phyloP scores from a whole-genome alignment of 92 coral and sea anemone genomes.

The Porites cylindrica region DNA sequence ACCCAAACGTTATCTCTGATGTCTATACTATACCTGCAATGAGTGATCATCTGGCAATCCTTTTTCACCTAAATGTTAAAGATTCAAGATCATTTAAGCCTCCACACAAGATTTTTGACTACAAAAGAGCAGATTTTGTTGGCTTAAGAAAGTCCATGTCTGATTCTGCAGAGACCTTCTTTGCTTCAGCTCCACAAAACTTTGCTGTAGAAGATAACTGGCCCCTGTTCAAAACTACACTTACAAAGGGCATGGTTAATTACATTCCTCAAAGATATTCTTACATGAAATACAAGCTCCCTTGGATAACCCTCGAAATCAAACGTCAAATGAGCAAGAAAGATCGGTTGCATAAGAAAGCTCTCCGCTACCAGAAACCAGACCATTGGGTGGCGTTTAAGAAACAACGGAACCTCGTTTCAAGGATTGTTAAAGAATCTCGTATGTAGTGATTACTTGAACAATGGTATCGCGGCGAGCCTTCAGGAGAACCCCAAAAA shows the following conservation, averaged over 20 bases:
- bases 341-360: conserved; percentile 68
- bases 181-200: conserved; percentile 48
- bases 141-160: conserved; percentile 40
- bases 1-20: conserved; percentile 10
- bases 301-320: conserved; percentile 59
- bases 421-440: conserved; percentile 59
- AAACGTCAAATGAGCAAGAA: conserved; percentile 74
- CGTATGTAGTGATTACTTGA: conserved; percentile 52
- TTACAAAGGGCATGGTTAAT: conserved; percentile 17
- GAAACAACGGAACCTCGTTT: conserved; percentile 62
- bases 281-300: conserved; percentile 41
- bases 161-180: conserved; percentile 33
- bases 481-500: conserved; percentile 59
- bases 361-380: conserved; percentile 44
- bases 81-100: neutral
- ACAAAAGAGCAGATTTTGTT: conserved; percentile 48
- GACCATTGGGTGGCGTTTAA: conserved; percentile 58
- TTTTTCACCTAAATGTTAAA: conserved; percentile 35
- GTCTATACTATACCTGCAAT: conserved; percentile 21
- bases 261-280: conserved; percentile 43
- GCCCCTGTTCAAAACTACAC: conserved; percentile 4
- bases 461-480: conserved; percentile 62
- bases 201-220: conserved; percentile 45
- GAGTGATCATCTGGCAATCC: conserved; percentile 52
- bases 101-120: conserved; percentile 34